Base-by-base conservation (phyloP, 2,797 vertebrate species). In the Emys orbicularis region DNA sequence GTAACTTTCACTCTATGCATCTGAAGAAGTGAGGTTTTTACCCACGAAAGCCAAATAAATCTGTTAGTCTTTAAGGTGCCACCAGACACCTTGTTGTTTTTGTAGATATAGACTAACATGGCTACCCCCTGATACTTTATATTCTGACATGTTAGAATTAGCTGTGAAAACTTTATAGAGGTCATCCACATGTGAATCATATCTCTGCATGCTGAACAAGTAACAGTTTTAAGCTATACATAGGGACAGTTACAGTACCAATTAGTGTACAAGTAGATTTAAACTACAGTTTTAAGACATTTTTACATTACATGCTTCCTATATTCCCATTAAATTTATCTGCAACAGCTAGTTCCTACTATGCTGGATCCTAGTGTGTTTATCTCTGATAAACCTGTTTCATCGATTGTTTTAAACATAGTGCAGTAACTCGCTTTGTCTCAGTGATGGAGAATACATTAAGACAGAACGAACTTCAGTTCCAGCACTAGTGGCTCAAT, bases 111-210 rank as follows among this genome's bases (percentile, higher is more conserved):
- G 41, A 41, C 41, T 41, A 41, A 41, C 41, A 41, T 41, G 41
- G 41, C 41, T 41, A 41, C 41, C 41, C 41, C 41, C 41, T 41
- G 41, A 41, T 41, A 41, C 41, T 41, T 41, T 7, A 29, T 76
- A 47, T 44, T 76, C 44, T 47, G 44, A 27, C 12, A 49, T 37
- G 1, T 9, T 13, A 12, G 19, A 34, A 53, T 31, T 76, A 83
- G 47, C 77, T 5, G 34, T 29, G 57, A 44, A 53, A 77, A 44
- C 13, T 0, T 0, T 4, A 9, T 4, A 2, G 0, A 12, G 0
- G 9, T 47, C 41, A 37, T 8, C n/a, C 10, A 4, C 5, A 12
- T 50, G 80, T 68, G 76, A 21, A 16, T 0, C 29, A 53, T 1
- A 41, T 29, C 74, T 85, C 59, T 12, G 41, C 3, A 41, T 44